These are phyloP conservation scores for Drosophila cognata DNA, from an alignment of 2,888 invertebrate genomes.

Conservation along the genomic window DNA sequence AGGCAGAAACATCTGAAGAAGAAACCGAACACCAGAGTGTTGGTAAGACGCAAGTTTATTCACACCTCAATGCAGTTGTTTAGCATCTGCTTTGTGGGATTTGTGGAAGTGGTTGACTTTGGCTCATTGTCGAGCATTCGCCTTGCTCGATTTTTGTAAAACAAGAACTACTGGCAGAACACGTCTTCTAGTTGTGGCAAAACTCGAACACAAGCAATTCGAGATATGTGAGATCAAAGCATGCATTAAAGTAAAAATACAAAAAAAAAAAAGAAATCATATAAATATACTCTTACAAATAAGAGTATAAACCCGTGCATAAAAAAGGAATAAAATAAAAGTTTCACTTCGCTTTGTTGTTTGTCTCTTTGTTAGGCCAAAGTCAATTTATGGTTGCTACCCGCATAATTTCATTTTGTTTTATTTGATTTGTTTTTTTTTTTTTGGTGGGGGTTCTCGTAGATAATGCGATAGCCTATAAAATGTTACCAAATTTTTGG, in stretches of 20 bases:
- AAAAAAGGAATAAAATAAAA: constrained; percentile 41
- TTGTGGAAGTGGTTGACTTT: constrained; percentile 29
- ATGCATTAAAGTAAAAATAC: constrained; percentile 39
- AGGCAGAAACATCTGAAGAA: background rate
- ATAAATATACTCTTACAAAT: background rate
- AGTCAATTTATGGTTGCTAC: constrained; percentile 71
- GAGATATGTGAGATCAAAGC: constrained; percentile 57
- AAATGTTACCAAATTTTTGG: constrained; percentile 17
- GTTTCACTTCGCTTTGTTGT: constrained; percentile 40
- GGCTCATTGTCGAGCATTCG: constrained; percentile 34
- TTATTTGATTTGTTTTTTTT: constrained; percentile 36
- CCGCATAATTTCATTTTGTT: constrained; percentile 69
- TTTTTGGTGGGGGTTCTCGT: constrained; percentile 9
- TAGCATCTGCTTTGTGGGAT: constrained; percentile 25
- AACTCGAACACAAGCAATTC: constrained; percentile 18
- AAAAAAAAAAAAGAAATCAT: background rate
- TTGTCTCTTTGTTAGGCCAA: constrained; percentile 44
- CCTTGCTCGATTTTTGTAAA: constrained; percentile 35
- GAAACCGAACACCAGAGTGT: background rate
- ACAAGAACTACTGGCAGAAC: constrained; percentile 49
- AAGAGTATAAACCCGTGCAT: background rate
- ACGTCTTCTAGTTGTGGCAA: constrained; percentile 23
- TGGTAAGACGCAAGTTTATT: constrained; percentile 33
- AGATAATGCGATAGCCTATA: constrained; percentile 35
- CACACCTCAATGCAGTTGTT: constrained; percentile 53